Base-by-base conservation (phyloP, 2,888 invertebrate species). In the Eupithecia insigniata region DNA sequence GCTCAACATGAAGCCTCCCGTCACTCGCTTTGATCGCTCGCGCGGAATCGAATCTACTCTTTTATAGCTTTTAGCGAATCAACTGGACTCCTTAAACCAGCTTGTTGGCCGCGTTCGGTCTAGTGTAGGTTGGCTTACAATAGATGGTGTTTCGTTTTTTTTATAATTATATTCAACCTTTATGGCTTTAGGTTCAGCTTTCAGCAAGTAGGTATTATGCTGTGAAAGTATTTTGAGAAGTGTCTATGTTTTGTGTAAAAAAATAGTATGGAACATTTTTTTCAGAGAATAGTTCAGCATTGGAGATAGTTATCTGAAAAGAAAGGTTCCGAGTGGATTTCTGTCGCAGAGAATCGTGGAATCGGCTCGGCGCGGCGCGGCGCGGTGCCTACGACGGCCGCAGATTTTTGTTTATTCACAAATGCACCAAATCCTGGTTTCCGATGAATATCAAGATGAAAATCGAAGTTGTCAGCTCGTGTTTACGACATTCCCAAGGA, bases 1-100 rank as follows among this genome's bases (percentile, higher is more conserved):
- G 61, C 60, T 60, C 30, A 1, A 1, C 34, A 22, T 51, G 51
- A 51, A 51, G 51, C 51, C 46, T 51, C 22, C 8, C 22, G 55
- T 28, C 28, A 12, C 34, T 62, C 62, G 46, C 66, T 70, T 64
- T 73, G 73, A 73, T 73, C 64, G 61, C 66, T 67, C 6, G 67
- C 61, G 60, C 65, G 39, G 60, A 60, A 68, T 62, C 26, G 32
- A 66, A 58, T 66, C 30, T 32, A 30, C 62, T 66, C 51, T 46
- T 73, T 70, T 73, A 67, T 65, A 69, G 62, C 62, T 62, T 64
- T 64, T 64, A 67, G 61, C 46, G 39, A 60, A 58, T 71, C 67
- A 46, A 46, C 32, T 30, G 26, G 46, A 14, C 18, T 34, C 46
- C 32, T 62, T 34, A 10, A 12, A 10, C 34, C 10, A 34, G n/a